Base-by-base conservation (phyloP, 2,113 vertebrate genomes). In the Neodontobutis hainanensis region DNA sequence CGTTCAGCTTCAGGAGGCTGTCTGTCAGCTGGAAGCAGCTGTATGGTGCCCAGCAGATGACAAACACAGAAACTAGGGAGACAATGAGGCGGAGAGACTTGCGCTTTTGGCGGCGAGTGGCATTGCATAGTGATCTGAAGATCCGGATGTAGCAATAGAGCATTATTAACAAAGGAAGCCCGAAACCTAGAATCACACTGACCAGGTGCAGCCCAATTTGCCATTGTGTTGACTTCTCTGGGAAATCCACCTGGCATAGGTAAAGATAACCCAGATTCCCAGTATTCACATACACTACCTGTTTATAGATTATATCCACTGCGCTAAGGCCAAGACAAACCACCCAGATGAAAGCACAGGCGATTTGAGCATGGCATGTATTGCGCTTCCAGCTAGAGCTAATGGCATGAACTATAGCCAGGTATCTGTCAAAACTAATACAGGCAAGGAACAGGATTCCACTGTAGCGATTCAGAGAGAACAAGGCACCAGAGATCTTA, bases 351-450 rank as follows among this genome's bases (percentile, higher is more conserved):
- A 90, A 0, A 0, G 73, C 68, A 12, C 92, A 94, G 2, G 78
- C 88, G 5, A 93, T 11, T 57, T 92, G 90, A 1, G 91, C 90
- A 46, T 93, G 92, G 50, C 87, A 83, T 34, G 88, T 87, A 62
- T 72, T 89, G 56, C 87, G 89, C 12, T 89, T 91, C 87, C 88
- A 92, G 47, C 87, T 80, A 2, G 87, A 82, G 61, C 83, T 85
- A 35, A 93, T 70, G 0, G 90, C 93, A 0, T 92, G 92, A 6
- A 94, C 93, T 3, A 95, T 93, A 52, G 92, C 91, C 65, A 95
- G 72, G 84, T 94, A 95, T 19, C 94, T 91, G 71, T 95, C 94
- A 1, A 94, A 87, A 70, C 94, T 94, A 74, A 95, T 92, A 87
- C 93, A 94, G 11, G 91, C 91, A 64, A 95, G 85, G 78, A 95